Evolutionary conservation across 2,797 vertebrate species (phyloP), one percentile per base, ranked within the genome.

Genomic region (Helicolenus hilgendorfi): DNA sequence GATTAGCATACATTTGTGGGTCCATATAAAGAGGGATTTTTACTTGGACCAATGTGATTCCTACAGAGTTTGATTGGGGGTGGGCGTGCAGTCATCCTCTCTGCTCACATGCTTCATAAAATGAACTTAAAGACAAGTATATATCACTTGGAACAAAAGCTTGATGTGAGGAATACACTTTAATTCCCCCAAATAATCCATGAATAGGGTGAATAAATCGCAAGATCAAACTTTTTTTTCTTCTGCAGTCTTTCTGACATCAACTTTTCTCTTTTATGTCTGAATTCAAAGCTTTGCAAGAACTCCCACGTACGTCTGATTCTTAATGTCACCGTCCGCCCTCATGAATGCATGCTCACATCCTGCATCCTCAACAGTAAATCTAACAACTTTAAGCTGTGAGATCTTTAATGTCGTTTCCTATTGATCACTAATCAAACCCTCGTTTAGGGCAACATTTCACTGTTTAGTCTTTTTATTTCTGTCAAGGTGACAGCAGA

Each of bases 191-290:
- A 82, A 89, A 89, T 84, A 87, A 92, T 93, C 74, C 60, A 53
- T n/a, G 11, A 62, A 78, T 65, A 58, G 74, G 24, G 38, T 81
- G 74, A 89, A 86, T 81, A 79, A 87, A 92, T 89, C 88, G 77
- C 69, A 81, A 85, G 89, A 95, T 94, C 88, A 94, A 93, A 92
- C 79, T 81, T 49, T 49, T 76, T 77, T 64, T 64, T 59, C 63
- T 79, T 58, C 78, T 77, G 78, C 91, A 74, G 53, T 77, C 26
- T 90, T 92, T 94, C 81, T 84, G 75, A 72, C 88, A 91, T 94
- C 85, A 85, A 77, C 64, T 77, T 95, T 94, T 91, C 93, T 90
- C 88, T 95, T 96, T 96, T 81, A 95, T 94, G 92, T 90, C 68
- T 87, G 77, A 88, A 93, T 93, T 96, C 93, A 97, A 96, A 95